Conservation (phyloP, 2,797 vertebrate species). For the Chanos chanos region DNA sequence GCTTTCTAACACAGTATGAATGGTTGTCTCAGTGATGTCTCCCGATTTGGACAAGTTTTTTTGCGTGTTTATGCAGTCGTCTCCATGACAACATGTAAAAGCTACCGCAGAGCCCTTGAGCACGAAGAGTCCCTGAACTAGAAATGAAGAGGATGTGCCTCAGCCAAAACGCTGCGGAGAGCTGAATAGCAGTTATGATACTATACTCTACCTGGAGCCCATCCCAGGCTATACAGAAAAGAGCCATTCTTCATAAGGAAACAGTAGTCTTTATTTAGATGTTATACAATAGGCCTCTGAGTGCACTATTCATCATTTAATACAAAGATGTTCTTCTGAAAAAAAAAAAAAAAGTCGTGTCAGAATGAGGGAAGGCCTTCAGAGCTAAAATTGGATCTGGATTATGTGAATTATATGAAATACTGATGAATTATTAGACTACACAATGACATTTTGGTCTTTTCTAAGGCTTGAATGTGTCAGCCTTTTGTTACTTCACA, state of each 20-base stretch:
- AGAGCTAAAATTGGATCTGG: too few species aligned
- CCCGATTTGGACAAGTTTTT: conserved; percentile 16
- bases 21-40: not conserved
- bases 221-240: not conserved
- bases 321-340: too few species aligned
- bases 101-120: not conserved
- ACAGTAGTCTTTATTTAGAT: too few species aligned
- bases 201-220: not conserved
- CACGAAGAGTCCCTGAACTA: not conserved
- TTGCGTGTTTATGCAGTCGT: not conserved
- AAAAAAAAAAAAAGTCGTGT: too few species aligned
- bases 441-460: not conserved
- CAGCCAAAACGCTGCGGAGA: not conserved
- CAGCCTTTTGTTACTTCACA: not conserved
- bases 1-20: not conserved
- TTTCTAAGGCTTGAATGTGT: too few species aligned
- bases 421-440: not conserved
- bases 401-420: not conserved
- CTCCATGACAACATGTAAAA: conserved; percentile 36
- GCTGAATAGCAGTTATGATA: not conserved
- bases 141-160: conserved; percentile 1
- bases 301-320: too few species aligned
- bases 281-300: too few species aligned
- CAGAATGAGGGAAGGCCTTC: too few species aligned
- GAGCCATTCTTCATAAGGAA: not conserved